These are phyloP conservation scores for Rhabdomys dilectus DNA, from an alignment of 2,113 vertebrate genomes.

Conservation along the genomic window DNA sequence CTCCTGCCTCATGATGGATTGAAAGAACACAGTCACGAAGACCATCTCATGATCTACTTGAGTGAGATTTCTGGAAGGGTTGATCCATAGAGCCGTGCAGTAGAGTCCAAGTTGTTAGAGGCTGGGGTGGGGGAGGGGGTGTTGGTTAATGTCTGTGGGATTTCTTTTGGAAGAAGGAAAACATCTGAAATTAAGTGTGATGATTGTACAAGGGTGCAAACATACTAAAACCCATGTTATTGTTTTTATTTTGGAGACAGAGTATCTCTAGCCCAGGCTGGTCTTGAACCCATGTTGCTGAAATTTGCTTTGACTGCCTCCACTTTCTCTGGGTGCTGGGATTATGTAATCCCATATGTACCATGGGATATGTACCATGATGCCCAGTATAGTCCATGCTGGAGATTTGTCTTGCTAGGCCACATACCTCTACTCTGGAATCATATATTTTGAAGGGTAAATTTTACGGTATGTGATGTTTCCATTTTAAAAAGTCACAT, in stretches of 20 bases:
- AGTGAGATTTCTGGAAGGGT: neutral
- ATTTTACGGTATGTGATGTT: neutral
- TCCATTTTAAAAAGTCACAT: slow-evolving; percentile 30
- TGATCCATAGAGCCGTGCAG: neutral
- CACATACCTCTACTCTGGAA: neutral
- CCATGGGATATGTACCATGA: neutral
- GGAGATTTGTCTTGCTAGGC: neutral
- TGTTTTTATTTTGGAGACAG: neutral
- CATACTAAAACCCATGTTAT: neutral
- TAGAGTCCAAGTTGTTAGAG: neutral
- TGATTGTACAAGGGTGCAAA: neutral
- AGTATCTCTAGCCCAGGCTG: neutral
- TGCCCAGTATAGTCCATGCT: too few species aligned
- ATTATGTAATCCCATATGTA: too few species aligned
- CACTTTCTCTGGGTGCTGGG: neutral
- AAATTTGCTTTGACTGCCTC: neutral
- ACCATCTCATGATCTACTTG: neutral
- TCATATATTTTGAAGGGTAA: neutral
- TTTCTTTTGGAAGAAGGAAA: neutral
- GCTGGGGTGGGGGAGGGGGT: neutral
- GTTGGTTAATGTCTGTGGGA: neutral
- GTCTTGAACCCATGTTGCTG: neutral
- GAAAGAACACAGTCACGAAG: neutral
- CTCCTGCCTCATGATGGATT: neutral
- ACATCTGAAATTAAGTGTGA: neutral